These are phyloP conservation scores for Austrofundulus limnaeus DNA, from an alignment of 2,113 vertebrate species.

Conservation along the genomic window DNA sequence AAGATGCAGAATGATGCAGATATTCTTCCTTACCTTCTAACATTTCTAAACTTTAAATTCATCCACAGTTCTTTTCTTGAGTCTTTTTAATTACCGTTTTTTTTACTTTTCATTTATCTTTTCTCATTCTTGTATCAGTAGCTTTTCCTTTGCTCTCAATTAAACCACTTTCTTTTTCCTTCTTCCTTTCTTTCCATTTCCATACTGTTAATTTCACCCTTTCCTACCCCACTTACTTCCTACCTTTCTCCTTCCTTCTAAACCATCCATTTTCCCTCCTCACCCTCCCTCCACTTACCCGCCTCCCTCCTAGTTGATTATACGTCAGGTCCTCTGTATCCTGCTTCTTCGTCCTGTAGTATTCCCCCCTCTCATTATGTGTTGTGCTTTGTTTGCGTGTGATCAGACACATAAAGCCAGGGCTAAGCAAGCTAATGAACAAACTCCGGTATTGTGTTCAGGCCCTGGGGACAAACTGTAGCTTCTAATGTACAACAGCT, in stretches of 20 bases:
- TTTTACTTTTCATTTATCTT: slow-evolving; percentile 1
- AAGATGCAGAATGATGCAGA: slow-evolving; percentile 12
- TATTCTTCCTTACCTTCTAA: neutral
- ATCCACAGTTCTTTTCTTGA: neutral
- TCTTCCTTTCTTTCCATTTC: neutral
- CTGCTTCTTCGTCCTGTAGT: slow-evolving; percentile 35
- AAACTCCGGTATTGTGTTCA: slow-evolving; percentile 68
- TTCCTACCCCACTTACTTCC: neutral
- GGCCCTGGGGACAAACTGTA: slow-evolving; percentile 52
- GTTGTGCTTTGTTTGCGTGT: slow-evolving; percentile 60
- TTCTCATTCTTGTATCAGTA: neutral
- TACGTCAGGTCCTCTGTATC: slow-evolving; percentile 45
- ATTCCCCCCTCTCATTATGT: slow-evolving; percentile 62
- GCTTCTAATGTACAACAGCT: slow-evolving; percentile 66
- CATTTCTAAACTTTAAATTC: neutral
- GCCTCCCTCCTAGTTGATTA: slow-evolving; percentile 43
- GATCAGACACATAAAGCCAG: slow-evolving; percentile 65
- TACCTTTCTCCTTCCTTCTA: slow-evolving; percentile 1
- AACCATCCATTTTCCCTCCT: slow-evolving; percentile 18
- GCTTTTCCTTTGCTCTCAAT: slow-evolving; percentile 24
- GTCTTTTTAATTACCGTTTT: slow-evolving; percentile 7
- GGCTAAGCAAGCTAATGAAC: slow-evolving; percentile 73
- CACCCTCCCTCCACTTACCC: slow-evolving; percentile 6
- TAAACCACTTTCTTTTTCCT: slow-evolving; percentile 10
- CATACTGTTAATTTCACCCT: neutral